phyloP scores from a whole-genome alignment of 2,113 vertebrate species.

The Anhinga rufa region DNA sequence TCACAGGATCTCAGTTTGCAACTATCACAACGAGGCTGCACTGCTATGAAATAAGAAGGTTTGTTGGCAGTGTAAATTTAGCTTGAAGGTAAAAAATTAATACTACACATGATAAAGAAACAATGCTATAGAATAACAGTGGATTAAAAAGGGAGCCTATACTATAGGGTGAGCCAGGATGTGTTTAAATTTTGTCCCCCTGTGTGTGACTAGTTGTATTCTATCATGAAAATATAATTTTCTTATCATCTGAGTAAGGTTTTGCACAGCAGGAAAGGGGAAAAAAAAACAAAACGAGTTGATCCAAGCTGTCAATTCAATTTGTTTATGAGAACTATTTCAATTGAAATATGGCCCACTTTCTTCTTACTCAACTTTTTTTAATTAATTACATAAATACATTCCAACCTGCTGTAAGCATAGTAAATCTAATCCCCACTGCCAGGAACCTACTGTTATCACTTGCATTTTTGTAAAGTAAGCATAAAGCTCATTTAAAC shows the following conservation, averaged over 20 bases:
- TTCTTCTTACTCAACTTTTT: not conserved
- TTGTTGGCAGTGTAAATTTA: not conserved
- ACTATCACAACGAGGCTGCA: not conserved
- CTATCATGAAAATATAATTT: not conserved
- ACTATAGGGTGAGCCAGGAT: not conserved
- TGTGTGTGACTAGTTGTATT: not conserved
- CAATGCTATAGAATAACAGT: not conserved
- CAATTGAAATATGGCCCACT: not conserved
- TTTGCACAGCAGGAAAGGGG: not conserved
- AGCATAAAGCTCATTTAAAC: not conserved
- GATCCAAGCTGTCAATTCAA: not conserved
- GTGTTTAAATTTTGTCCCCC: not conserved
- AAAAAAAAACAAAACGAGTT: not conserved
- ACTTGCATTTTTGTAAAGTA: not conserved
- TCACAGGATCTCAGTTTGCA: not conserved
- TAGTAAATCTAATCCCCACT: not conserved
- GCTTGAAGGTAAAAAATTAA: not conserved
- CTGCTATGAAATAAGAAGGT: not conserved
- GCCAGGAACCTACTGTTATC: not conserved
- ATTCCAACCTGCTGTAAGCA: not conserved
- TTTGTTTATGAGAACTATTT: not conserved
- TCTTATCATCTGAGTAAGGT: not conserved
- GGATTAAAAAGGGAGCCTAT: not conserved
- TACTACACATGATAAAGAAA: not conserved
- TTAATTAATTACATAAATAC: not conserved